Evolutionary conservation across 2,888 invertebrate species (phyloP).

Genomic region (Rhingia campestris): DNA sequence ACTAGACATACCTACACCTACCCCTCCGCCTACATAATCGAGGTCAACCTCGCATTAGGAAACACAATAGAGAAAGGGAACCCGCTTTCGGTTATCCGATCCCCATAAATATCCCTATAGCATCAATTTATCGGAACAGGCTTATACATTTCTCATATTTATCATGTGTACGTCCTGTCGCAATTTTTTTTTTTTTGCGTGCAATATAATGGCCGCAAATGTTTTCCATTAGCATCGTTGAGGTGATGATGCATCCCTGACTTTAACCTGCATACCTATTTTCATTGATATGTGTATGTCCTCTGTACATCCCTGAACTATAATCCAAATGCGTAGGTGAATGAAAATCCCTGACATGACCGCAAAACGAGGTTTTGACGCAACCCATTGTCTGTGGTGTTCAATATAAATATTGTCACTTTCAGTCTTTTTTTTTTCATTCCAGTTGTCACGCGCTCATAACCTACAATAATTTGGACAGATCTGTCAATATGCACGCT

Average conservation of each 20-base stretch:
- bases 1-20: neutral
- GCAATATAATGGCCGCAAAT: conserved; percentile 31
- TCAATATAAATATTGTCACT: conserved; percentile 43
- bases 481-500: conserved; percentile 24
- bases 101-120: conserved; percentile 5
- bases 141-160: conserved; percentile 34
- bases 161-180: conserved; percentile 21
- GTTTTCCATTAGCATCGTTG: conserved; percentile 47
- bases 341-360: conserved; percentile 29
- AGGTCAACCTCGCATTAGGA: conserved; percentile 42
- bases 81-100: conserved; percentile 9
- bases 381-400: neutral
- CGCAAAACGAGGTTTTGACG: conserved; percentile 7
- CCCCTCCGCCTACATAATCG: neutral
- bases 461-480: conserved; percentile 49
- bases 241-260: conserved; percentile 3
- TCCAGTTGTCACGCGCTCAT: conserved; percentile 49
- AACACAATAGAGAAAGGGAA: conserved; percentile 25
- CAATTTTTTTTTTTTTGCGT: conserved; percentile 3
- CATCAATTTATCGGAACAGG: conserved; percentile 30
- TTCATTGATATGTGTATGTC: conserved; percentile 32
- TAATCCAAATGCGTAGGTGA: conserved; percentile 24
- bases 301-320: conserved; percentile 32
- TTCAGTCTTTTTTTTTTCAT: conserved; percentile 12
- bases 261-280: neutral